phyloP scores from a whole-genome alignment of 2,113 vertebrate genomes.

The Crocuta crocuta region DNA sequence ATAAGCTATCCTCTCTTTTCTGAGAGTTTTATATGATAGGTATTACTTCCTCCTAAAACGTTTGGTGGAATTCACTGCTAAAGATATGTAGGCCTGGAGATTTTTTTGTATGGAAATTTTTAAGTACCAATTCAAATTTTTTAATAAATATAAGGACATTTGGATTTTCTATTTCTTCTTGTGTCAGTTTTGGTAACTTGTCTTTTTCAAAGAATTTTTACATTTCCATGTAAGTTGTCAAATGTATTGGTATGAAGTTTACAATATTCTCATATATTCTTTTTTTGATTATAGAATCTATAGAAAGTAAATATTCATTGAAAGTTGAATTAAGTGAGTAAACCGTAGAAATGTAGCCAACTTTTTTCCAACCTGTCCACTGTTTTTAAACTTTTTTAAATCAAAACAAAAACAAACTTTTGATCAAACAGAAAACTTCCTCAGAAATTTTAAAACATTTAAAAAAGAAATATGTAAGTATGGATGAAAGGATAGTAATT shows the following conservation, averaged over 20 bases:
- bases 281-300: background rate
- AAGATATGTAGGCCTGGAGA: background rate
- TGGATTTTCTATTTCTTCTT: constrained; percentile 43
- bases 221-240: background rate
- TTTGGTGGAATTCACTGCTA: background rate
- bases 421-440: background rate
- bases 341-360: background rate
- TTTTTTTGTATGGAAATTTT: background rate
- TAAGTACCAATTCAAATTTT: background rate
- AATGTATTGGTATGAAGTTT: background rate
- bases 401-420: background rate
- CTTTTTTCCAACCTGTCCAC: background rate
- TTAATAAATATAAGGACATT: background rate
- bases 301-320: background rate
- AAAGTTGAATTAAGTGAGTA: background rate
- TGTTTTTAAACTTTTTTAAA: background rate
- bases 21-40: background rate
- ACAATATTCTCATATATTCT: background rate
- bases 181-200: constrained; percentile 33
- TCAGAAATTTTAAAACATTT: background rate
- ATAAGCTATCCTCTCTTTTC: background rate
- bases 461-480: background rate
- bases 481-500: background rate
- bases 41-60: background rate
- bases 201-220: background rate